phyloP scores from a whole-genome alignment of 2,113 vertebrate genomes.

The Recurvirostra avosetta region DNA sequence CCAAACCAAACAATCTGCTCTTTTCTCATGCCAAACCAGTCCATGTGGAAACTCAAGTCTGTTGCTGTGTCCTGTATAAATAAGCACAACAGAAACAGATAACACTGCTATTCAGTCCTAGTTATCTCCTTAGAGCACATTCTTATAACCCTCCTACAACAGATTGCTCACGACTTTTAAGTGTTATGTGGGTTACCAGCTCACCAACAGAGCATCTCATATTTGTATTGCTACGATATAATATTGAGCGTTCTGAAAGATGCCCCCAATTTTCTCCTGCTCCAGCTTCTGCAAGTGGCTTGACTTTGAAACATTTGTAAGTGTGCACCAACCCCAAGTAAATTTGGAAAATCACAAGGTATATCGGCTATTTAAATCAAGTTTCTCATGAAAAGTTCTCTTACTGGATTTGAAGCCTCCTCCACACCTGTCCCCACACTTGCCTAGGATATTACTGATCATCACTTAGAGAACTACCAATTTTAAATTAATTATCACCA shows the following conservation, averaged over 20 bases:
- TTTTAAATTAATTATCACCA: not conserved
- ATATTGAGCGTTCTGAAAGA: not conserved
- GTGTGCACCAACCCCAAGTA: not conserved
- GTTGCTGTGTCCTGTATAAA: not conserved
- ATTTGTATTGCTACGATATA: not conserved
- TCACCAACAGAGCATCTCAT: not conserved
- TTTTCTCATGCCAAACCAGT: not conserved
- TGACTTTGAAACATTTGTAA: not conserved
- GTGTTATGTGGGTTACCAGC: not conserved
- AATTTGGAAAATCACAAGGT: not conserved
- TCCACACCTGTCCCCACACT: not conserved
- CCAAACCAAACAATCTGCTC: constrained; percentile 6
- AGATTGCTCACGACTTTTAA: not conserved
- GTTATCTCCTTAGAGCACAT: not conserved
- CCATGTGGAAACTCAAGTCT: not conserved
- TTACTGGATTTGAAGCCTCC: not conserved
- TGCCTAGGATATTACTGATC: not conserved
- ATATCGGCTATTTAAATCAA: not conserved
- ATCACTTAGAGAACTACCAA: not conserved
- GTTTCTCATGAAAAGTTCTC: not conserved
- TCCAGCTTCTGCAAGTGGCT: not conserved
- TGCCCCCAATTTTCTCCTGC: not conserved
- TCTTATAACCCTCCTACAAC: not conserved
- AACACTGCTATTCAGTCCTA: not conserved
- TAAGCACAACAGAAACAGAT: not conserved